These are phyloP conservation scores for Acrobasis consociella DNA, from an alignment of 2,888 invertebrate species.

Conservation along the genomic window DNA sequence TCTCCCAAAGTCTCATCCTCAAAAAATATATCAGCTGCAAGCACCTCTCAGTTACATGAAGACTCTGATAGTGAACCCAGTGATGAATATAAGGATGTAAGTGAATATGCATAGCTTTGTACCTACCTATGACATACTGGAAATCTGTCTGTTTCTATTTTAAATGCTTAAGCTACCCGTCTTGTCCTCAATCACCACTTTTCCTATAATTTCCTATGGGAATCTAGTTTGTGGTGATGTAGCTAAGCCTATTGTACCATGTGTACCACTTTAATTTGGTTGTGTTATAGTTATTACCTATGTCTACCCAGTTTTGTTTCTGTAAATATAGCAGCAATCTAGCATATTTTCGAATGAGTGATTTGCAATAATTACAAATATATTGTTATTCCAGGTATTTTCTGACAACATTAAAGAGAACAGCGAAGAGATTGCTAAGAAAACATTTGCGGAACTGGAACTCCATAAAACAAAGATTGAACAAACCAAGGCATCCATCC, in stretches of 20 bases:
- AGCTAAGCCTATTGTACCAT: too few relatives aligned
- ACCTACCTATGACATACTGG: too few relatives aligned
- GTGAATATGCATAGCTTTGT: conserved; percentile 32
- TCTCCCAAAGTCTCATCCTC: conserved; percentile 38
- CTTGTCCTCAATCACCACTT: too few relatives aligned
- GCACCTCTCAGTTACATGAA: conserved; percentile 32
- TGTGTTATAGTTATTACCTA: too few relatives aligned
- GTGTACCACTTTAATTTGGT: too few relatives aligned
- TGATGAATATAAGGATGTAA: conserved; percentile 68
- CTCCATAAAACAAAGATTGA: conserved; percentile 84
- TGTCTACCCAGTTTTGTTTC: too few relatives aligned
- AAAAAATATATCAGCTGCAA: conserved; percentile 29
- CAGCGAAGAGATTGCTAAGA: conserved; percentile 72
- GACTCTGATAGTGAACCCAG: conserved; percentile 48
- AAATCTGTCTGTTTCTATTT: too few relatives aligned
- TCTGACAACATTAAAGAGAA: conserved; percentile 55
- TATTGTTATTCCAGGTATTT: conserved; percentile 56
- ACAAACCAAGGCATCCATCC: conserved; percentile 81
- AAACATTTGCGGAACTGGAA: conserved; percentile 81
- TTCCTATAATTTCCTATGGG: too few relatives aligned
- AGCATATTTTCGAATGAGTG: background rate
- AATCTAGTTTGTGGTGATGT: too few relatives aligned
- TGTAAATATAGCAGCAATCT: too few relatives aligned
- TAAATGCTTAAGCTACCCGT: too few relatives aligned
- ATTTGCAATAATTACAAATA: background rate